Base-by-base conservation (phyloP, 2,888 invertebrate species). In the Gandaritis pyraliata region DNA sequence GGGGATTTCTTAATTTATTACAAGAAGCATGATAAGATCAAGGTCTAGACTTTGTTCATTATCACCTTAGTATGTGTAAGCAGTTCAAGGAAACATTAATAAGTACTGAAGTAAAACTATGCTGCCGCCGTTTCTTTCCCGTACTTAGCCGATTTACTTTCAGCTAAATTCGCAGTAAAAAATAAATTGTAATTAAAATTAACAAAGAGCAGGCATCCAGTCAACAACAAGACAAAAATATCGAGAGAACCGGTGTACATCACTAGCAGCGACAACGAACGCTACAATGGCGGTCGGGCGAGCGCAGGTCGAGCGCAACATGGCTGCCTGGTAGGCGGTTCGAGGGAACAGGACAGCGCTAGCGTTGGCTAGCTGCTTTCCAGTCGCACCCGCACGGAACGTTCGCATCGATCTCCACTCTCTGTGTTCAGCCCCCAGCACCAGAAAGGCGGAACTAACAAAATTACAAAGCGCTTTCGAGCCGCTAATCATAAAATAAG, bases 401-500 rank as follows among this genome's bases (percentile, higher is more conserved):
- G 88, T 83, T 86, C 85, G 91, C 92, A 92, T 92, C 92, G 92
- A 92, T 92, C 92, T 90, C 88, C 83, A 87, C 88, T 89, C 89
- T 83, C 84, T 80, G 89, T 83, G 84, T 85, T 90, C 90, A 71
- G 91, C 90, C 91, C 90, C 91, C 90, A 90, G 92, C 91, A 90
- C 90, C 92, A 91, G 90, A 92, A 92, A 91, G 92, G 92, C 92
- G 92, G 92, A 92, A 92, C 92, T 91, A 92, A 92, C 92, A 91
- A 91, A 91, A 92, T 92, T 91, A 92, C 92, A 90, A 89, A 91
- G 92, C 90, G 91, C 91, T 91, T 90, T 91, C 91, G 90, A 90
- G 92, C 92, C 92, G 91, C 92, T 92, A 92, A 92, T 92, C 92
- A 92, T 91, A 91, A 91, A 91, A 92, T 92, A 92, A 92, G 92